phyloP scores from a whole-genome alignment of 2,113 vertebrate species.

The Bettongia penicillata region DNA sequence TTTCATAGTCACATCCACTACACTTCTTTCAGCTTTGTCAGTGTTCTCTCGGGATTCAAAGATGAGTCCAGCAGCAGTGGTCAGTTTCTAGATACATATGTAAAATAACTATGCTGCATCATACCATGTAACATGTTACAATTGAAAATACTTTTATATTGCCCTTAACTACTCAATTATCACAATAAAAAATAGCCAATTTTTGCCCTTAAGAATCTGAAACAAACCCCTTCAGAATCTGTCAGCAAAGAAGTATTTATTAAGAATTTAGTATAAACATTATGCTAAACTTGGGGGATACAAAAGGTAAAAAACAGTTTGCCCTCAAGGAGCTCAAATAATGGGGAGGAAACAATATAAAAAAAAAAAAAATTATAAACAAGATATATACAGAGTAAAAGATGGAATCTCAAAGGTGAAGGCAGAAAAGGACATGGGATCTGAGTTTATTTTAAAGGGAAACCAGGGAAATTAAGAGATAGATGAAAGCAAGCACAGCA shows the following conservation, averaged over 20 bases:
- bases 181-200: not conserved
- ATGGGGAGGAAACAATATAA: not conserved
- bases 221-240: not conserved
- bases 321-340: not conserved
- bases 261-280: not conserved
- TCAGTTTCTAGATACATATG: not conserved
- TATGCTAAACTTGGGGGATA: too few species aligned
- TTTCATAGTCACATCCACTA: conserved; percentile 9
- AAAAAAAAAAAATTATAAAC: not conserved
- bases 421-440: not conserved
- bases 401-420: not conserved
- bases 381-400: not conserved
- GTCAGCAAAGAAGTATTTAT: not conserved
- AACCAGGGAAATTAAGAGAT: not conserved
- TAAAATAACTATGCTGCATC: conserved; percentile 14
- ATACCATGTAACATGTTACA: conserved; percentile 34
- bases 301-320: not conserved
- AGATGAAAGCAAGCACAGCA: not conserved
- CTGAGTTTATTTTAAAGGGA: not conserved
- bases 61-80: not conserved
- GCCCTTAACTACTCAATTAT: not conserved
- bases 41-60: conserved; percentile 43
- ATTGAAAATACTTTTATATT: conserved; percentile 4
- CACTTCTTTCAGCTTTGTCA: not conserved
- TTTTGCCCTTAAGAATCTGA: not conserved